phyloP scores from a whole-genome alignment of 2,888 invertebrate species.

The Rosalia funebris region DNA sequence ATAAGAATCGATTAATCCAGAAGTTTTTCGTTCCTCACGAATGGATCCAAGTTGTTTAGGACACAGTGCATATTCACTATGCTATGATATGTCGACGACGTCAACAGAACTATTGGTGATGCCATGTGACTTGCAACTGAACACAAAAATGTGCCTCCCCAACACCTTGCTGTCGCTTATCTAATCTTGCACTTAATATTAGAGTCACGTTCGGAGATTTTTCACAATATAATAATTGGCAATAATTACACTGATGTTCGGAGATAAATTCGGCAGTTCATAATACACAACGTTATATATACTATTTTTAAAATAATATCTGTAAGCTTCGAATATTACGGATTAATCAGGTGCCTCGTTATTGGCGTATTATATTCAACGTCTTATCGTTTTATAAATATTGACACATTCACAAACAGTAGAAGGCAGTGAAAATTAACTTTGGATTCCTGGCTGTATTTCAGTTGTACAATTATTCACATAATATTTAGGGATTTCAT shows the following conservation, averaged over 20 bases:
- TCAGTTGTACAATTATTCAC: too few relatives aligned
- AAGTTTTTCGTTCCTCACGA: not conserved
- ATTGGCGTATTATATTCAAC: too few relatives aligned
- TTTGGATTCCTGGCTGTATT: too few relatives aligned
- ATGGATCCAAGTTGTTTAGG: not conserved
- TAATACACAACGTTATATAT: too few relatives aligned
- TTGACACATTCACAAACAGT: too few relatives aligned
- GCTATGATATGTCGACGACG: not conserved
- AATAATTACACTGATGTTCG: not conserved
- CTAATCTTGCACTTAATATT: conserved; percentile 38
- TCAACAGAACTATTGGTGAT: not conserved
- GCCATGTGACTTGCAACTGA: conserved; percentile 5
- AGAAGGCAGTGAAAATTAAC: too few relatives aligned
- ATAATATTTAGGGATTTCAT: too few relatives aligned
- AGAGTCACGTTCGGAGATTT: conserved; percentile 30
- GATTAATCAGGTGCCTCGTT: too few relatives aligned
- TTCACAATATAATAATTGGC: not conserved
- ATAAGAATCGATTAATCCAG: not conserved
- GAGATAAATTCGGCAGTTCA: not conserved
- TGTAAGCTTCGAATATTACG: too few relatives aligned
- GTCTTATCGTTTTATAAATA: too few relatives aligned
- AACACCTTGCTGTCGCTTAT: conserved; percentile 25
- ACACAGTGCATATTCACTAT: conserved; percentile 1
- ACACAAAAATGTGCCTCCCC: conserved; percentile 8
- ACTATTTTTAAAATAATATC: too few relatives aligned